Evolutionary conservation across 2,113 vertebrate species (phyloP).

Genomic region (Perca fluviatilis): DNA sequence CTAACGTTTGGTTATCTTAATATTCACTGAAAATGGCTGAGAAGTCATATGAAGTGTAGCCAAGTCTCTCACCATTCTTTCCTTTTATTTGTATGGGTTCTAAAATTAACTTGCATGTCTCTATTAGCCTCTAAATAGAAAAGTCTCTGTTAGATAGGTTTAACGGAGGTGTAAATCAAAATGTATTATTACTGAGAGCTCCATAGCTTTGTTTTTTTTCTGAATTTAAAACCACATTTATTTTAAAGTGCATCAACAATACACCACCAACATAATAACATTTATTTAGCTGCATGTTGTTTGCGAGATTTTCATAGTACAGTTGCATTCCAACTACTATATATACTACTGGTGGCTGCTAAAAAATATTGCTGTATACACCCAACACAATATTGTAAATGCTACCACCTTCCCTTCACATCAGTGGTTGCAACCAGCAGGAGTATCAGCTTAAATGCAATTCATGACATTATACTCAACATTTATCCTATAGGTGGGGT

Average conservation of each 20-base stretch:
- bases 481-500: not conserved
- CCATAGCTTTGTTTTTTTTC: not conserved
- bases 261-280: not conserved
- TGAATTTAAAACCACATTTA: not conserved
- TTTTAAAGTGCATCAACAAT: not conserved
- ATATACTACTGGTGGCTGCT: not conserved
- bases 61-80: not conserved
- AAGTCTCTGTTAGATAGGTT: not conserved
- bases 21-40: not conserved
- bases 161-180: not conserved
- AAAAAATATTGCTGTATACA: not conserved
- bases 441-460: not conserved
- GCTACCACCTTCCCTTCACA: not conserved
- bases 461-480: too few species aligned
- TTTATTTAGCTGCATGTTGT: not conserved
- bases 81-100: not conserved
- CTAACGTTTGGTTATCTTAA: not conserved
- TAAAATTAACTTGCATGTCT: conserved; percentile 17
- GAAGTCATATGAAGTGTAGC: not conserved
- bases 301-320: not conserved
- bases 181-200: not conserved
- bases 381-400: not conserved
- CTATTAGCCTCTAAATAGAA: not conserved
- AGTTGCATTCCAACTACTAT: not conserved
- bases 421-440: not conserved